These are phyloP conservation scores for Labroides dimidiatus DNA, from an alignment of 2,797 vertebrate species.

Conservation along the genomic window DNA sequence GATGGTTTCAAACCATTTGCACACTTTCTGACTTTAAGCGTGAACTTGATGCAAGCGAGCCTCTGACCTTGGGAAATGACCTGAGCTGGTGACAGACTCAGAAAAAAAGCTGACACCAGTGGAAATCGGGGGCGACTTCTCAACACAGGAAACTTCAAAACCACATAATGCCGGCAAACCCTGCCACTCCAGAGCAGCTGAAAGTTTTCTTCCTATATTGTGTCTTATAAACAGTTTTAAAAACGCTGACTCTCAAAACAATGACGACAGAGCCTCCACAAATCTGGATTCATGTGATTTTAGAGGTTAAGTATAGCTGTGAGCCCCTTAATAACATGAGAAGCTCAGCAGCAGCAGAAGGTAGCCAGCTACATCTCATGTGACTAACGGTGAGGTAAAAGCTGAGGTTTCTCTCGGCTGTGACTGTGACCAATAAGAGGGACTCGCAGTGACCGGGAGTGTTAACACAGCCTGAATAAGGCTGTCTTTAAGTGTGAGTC, in stretches of 20 bases:
- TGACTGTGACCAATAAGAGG: constrained; percentile 28
- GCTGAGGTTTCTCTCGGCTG: constrained; percentile 28
- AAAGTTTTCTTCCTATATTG: neutral
- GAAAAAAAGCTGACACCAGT: constrained; percentile 54
- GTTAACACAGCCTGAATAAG: constrained; percentile 18
- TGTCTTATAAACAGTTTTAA: no score
- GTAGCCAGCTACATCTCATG: constrained; percentile 51
- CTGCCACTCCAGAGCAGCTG: neutral
- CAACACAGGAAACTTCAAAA: constrained; percentile 25
- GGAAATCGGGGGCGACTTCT: constrained; percentile 32
- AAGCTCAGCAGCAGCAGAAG: constrained; percentile 32
- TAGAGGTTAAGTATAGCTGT: constrained; percentile 49
- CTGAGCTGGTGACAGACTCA: constrained; percentile 12
- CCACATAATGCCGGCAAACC: neutral
- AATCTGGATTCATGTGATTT: constrained; percentile 33
- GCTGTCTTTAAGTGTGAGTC: constrained; percentile 28
- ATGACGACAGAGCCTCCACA: constrained; percentile 12
- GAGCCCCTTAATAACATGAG: constrained; percentile 54
- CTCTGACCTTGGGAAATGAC: constrained; percentile 71
- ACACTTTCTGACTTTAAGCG: neutral
- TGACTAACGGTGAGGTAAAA: constrained; percentile 56
- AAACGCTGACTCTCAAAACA: neutral
- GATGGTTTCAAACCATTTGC: neutral
- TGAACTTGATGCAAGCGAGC: constrained; percentile 5
- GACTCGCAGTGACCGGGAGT: constrained; percentile 12